Percentiles rank a stretch among this genome's conserved stretches.
These are phyloP conservation scores for Dioctria linearis DNA, from an alignment of 2,888 invertebrate species.

Conservation along the genomic window DNA sequence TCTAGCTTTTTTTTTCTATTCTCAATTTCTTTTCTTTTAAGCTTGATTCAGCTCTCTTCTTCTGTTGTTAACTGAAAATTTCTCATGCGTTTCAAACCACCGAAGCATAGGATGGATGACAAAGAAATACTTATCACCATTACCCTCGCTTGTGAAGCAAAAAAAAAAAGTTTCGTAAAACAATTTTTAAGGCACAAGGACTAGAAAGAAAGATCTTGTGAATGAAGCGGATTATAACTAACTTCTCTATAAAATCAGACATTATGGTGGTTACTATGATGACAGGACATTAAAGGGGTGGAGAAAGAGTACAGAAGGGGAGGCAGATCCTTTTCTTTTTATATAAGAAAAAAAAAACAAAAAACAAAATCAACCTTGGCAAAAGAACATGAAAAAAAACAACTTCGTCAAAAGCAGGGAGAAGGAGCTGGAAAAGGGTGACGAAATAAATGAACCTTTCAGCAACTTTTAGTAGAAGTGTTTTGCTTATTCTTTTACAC, in stretches of 20 bases:
- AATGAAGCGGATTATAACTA: neutral
- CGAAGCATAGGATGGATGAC: neutral
- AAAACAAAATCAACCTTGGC: no score
- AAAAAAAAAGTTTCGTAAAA: neutral
- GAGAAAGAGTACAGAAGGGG: no score
- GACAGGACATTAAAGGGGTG: slow-evolving; percentile 9
- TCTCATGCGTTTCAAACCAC: slow-evolving; percentile 7
- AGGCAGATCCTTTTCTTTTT: neutral
- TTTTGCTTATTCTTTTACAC: slow-evolving; percentile 15
- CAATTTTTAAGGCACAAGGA: neutral
- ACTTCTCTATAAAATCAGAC: slow-evolving; percentile 11
- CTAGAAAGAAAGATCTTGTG: neutral
- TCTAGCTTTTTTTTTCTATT: neutral
- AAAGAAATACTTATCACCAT: slow-evolving; percentile 6
- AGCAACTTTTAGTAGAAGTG: slow-evolving; percentile 12
- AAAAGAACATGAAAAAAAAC: no score
- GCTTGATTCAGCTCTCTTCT: no score
- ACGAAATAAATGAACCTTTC: slow-evolving; percentile 40
- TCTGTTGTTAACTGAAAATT: neutral
- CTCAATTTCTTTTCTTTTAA: neutral
- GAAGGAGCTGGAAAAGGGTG: slow-evolving; percentile 9
- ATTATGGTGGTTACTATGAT: slow-evolving; percentile 33
- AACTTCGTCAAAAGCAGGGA: no score
- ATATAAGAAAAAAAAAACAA: no score
- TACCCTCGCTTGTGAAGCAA: neutral